Base-by-base conservation (phyloP, 2,888 invertebrate species). In the Neocrepidodera transversa region DNA sequence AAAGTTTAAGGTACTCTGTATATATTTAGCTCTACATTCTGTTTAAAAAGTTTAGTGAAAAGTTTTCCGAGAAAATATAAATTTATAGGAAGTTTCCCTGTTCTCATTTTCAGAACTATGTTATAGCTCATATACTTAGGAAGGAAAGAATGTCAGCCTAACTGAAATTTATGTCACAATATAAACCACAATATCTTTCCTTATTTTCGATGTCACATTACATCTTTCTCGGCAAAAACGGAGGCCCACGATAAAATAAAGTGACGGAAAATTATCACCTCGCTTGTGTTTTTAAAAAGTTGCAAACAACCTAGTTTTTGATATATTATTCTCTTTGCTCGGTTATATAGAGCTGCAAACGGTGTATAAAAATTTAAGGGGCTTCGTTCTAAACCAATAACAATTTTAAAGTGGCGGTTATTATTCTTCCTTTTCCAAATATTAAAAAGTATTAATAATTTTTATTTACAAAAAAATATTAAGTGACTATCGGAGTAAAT, bases 91-190 rank as follows among this genome's bases (percentile, higher is more conserved):
- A 53, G 43, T 53, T 53, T 32, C 32, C 2, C 30, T 58, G 17
- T 38, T 13, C 52, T 30, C 53, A 53, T 50, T 58, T 48, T 18
- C 13, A n/a, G 40, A 59, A 57, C 49, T 57, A 52, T 16, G 52
- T 49, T 50, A 52, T 58, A 50, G 51, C 58, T 50, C 57, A 58
- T 59, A 53, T 56, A 59, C 49, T 54, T 59, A 53, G 50, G 40
- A 57, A 53, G 50, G 40, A 36, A 56, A 40, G 23, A 32, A 56
- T 30, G 56, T 56, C 57, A 58, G 40, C 60, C 60, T 60, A 65
- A 65, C 60, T 30, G 47, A 52, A 60, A 65, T 62, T 62, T 65
- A 65, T 60, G 62, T 50, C 52, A 38, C 47, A 58, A 60, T 58
- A 60, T 62, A 64, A 62, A 64, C 56, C 53, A 43, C 50, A 53